These are phyloP conservation scores for Eristalis intricaria DNA, from an alignment of 2,888 invertebrate species.

Conservation along the genomic window DNA sequence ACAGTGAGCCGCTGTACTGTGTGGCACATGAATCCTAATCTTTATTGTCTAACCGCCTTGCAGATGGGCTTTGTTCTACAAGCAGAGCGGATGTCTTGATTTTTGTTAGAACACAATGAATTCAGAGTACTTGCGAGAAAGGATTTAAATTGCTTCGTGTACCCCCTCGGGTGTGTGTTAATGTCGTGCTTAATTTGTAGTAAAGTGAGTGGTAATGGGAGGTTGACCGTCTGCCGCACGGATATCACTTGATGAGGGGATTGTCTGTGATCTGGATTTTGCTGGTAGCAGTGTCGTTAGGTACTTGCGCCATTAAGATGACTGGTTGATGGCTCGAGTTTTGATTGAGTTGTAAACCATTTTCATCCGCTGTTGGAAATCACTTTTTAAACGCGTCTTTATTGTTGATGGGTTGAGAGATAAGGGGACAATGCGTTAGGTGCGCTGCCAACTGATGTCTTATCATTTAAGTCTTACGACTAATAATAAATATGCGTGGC, in stretches of 20 bases:
- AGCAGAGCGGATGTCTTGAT: neutral
- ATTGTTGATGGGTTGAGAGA: neutral
- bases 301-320: too few relatives aligned
- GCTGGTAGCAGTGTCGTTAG: too few relatives aligned
- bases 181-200: neutral
- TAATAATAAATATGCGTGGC: too few relatives aligned
- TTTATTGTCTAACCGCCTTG: conserved; percentile 1
- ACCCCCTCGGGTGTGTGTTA: neutral
- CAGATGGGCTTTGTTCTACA: neutral
- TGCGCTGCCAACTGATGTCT: too few relatives aligned
- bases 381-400: neutral
- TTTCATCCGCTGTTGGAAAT: neutral
- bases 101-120: neutral
- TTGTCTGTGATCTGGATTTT: neutral
- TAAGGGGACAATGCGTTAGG: too few relatives aligned
- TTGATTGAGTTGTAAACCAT: neutral
- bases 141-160: neutral
- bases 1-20: neutral
- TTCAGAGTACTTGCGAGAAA: neutral
- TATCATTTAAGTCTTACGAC: too few relatives aligned
- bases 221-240: neutral
- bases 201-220: neutral
- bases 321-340: neutral
- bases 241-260: neutral
- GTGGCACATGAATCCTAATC: neutral